Evolutionary conservation across 2,888 invertebrate species (phyloP), one percentile per base, ranked within the genome.

Genomic region (Protodeltote pygarga): DNA sequence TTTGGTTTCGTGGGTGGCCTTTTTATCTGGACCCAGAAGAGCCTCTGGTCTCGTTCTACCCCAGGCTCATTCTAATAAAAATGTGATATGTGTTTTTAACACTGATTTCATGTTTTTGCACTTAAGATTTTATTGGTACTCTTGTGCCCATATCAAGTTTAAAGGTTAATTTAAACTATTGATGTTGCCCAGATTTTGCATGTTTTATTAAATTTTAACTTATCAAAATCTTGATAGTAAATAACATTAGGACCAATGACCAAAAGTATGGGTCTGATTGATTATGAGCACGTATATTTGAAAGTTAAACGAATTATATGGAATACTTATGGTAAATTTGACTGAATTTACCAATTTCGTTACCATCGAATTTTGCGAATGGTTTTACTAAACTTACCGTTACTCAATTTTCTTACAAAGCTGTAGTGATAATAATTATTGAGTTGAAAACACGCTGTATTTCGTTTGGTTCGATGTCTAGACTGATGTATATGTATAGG

Each of bases 61-160:
- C n/a, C n/a, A n/a, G n/a, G n/a, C n/a, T n/a, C n/a, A n/a, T n/a
- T n/a, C n/a, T n/a, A n/a, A n/a, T n/a, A n/a, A n/a, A n/a, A n/a
- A n/a, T 63, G 53, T 62, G 55, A 62, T 54, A 52, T 59, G 21
- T 52, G 28, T 33, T 52, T 25, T 23, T n/a, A 44, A 54, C 5
- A 54, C 2, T 13, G 25, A 25, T 5, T n/a, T 23, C 17, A 29
- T 24, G 20, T 33, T 29, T 27, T 24, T 39, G 13, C n/a, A 64
- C 39, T 48, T 5, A 47, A 57, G 58, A 40, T 47, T 47, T 37
- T 25, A 58, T 28, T 24, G 34, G 33, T 41, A 65, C 64, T 58
- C 59, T 58, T 57, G 39, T 64, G 49, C 50, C 19, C 3, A 14
- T 9, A 41, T 33, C 11, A 31, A 37, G 27, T 42, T 62, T 41